Conservation (phyloP, 92 coral and sea anemone genomes). For the Scolanthus callimorphus region DNA sequence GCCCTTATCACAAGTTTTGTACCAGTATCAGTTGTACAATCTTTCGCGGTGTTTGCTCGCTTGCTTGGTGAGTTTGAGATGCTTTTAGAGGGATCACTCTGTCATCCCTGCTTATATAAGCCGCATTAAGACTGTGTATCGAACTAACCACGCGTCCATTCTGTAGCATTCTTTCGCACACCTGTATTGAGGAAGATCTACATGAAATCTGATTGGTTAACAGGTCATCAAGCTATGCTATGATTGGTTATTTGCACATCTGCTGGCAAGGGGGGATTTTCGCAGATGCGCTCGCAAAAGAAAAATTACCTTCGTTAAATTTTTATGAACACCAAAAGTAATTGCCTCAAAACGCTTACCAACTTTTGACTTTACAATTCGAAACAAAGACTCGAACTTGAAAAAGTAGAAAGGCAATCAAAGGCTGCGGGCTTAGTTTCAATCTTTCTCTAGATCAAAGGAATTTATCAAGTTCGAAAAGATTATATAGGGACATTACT, state of each 20-base stretch:
- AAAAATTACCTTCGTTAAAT: background rate
- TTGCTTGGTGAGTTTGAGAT: conserved; percentile 23
- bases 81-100: conserved; percentile 17
- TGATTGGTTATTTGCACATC: background rate
- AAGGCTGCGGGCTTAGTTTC: no score
- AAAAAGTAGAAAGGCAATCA: no score
- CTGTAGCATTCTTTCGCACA: background rate
- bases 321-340: background rate
- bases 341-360: background rate
- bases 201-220: background rate
- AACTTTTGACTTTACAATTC: background rate
- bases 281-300: background rate
- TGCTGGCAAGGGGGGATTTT: background rate
- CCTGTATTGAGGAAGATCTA: no score
- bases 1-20: background rate
- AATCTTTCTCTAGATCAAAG: no score
- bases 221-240: background rate
- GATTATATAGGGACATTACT: no score
- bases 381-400: background rate
- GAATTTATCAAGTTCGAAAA: no score
- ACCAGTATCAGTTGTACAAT: conserved; percentile 8
- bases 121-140: conserved; percentile 1
- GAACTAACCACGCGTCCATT: conserved; percentile 12
- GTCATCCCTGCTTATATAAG: conserved; percentile 4
- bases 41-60: conserved; percentile 22